Evolutionary conservation across 2,113 vertebrate genomes (phyloP).

Genomic region (Pantherophis guttatus): DNA sequence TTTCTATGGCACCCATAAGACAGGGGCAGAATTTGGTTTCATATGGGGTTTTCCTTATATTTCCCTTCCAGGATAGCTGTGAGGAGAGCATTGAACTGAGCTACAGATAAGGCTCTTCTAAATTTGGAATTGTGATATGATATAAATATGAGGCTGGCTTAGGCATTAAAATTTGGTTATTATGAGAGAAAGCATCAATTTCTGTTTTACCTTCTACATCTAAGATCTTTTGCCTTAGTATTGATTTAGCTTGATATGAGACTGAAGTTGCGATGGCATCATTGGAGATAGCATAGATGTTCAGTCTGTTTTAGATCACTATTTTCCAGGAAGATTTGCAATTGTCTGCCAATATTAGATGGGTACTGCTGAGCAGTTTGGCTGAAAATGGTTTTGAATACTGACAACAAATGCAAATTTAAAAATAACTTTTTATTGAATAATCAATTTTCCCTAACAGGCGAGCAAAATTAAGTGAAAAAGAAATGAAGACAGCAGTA

Average conservation of each 20-base stretch:
- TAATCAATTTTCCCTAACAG: not conserved
- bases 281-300: not conserved
- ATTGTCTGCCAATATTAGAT: not conserved
- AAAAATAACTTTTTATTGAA: not conserved
- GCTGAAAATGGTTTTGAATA: not conserved
- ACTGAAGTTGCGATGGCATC: not conserved
- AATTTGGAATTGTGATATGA: not conserved
- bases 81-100: not conserved
- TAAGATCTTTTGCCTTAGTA: not conserved
- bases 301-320: not conserved
- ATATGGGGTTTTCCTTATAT: not conserved
- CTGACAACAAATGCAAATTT: not conserved
- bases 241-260: not conserved
- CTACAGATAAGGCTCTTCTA: not conserved
- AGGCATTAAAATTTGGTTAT: not conserved
- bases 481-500: not conserved
- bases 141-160: not conserved
- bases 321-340: not conserved
- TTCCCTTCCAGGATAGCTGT: not conserved
- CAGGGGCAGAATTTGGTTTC: not conserved
- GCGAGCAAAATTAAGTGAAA: not conserved
- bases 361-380: not conserved
- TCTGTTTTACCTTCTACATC: not conserved
- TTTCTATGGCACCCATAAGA: not conserved
- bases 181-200: not conserved